Percentiles rank a stretch among this genome's conserved stretches.
These are phyloP conservation scores for Sula dactylatra DNA, from an alignment of 2,113 vertebrate genomes.

Conservation along the genomic window DNA sequence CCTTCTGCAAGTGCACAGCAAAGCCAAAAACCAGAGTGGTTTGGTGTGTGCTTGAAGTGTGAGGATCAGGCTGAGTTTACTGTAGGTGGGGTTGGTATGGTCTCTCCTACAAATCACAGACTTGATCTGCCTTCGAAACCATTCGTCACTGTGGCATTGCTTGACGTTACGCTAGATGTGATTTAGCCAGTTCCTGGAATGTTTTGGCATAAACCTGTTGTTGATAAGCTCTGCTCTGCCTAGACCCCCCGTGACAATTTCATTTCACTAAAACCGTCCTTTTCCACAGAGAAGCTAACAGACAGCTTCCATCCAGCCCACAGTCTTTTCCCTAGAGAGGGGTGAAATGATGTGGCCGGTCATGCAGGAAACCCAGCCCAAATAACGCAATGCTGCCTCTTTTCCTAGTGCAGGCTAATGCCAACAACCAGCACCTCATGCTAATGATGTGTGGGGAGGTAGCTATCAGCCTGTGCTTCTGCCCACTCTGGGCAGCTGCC, in stretches of 20 bases:
- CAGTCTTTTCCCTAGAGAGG: background rate
- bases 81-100: background rate
- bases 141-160: background rate
- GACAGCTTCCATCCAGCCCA: background rate
- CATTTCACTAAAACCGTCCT: background rate
- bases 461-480: background rate
- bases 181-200: background rate
- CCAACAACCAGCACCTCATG: background rate
- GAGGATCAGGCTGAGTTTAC: background rate
- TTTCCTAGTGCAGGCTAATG: background rate
- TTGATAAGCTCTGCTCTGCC: background rate
- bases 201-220: background rate
- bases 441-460: background rate
- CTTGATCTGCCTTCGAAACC: background rate
- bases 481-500: background rate
- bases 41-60: background rate
- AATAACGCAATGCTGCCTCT: background rate
- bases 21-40: background rate
- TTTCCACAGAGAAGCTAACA: background rate
- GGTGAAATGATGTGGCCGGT: background rate
- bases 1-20: background rate
- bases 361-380: background rate
- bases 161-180: rapidly evolving
- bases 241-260: background rate
- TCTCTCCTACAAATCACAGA: background rate